Conservation (phyloP, 92 coral and sea anemone genomes). For the Muricea muricata region DNA sequence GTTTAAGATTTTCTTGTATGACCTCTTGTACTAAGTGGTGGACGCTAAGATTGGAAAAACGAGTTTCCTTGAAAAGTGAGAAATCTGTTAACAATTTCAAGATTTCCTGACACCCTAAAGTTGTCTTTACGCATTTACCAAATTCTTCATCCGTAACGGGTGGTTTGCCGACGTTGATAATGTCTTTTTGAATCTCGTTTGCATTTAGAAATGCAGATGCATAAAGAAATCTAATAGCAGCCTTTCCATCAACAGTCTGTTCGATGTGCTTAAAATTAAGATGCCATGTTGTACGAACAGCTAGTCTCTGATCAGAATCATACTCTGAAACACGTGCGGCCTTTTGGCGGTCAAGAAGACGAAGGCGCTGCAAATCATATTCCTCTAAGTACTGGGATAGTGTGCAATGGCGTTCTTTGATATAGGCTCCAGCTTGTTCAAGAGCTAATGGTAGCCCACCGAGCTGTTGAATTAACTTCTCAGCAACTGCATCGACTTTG, state of each 20-base stretch:
- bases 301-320: slow-evolving; percentile 61
- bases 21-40: slow-evolving; percentile 93
- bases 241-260: slow-evolving; percentile 50
- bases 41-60: slow-evolving; percentile 70
- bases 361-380: slow-evolving; percentile 55
- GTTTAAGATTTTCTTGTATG: slow-evolving; percentile 60
- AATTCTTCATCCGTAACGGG: slow-evolving; percentile 44
- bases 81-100: slow-evolving; percentile 76
- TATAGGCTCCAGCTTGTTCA: slow-evolving; percentile 87
- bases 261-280: slow-evolving; percentile 74
- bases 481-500: slow-evolving; percentile 10
- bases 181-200: slow-evolving; percentile 78
- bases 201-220: slow-evolving; percentile 80
- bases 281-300: slow-evolving; percentile 84
- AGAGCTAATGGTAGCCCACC: slow-evolving; percentile 85
- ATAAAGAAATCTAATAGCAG: slow-evolving; percentile 67
- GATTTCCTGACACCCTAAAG: slow-evolving; percentile 59
- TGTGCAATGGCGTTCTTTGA: slow-evolving; percentile 38
- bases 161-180: slow-evolving; percentile 78
- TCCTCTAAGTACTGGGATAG: slow-evolving; percentile 61
- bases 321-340: slow-evolving; percentile 57
- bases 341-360: slow-evolving; percentile 61
- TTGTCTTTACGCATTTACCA: slow-evolving; percentile 26
- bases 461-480: slow-evolving; percentile 68
- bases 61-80: slow-evolving; percentile 76